Evolutionary conservation across 2,797 vertebrate genomes (phyloP), one percentile per base, ranked within the genome.

Genomic region (Serranus cabrilla): DNA sequence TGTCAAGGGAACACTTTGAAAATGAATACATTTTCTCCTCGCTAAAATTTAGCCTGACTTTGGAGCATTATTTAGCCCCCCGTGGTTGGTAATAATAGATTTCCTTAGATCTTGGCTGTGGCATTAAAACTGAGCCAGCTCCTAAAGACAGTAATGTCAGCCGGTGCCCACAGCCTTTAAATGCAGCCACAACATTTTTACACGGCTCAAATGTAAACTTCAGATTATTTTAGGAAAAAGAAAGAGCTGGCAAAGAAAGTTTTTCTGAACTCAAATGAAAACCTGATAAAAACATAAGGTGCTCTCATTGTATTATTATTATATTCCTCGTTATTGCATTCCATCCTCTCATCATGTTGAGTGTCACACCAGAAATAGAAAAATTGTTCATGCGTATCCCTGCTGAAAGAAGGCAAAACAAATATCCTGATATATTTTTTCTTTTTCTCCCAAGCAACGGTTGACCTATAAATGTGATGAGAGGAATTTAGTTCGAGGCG

Each of bases 401-500:
- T 20, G 52, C 34, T 60, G 47, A 64, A 68, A 77, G 13, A 54
- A 40, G 11, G 2, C 12, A 47, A 74, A 82, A 57, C 7, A 58
- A 52, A 60, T 39, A 49, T n/a, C 4, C 8, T 58, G 13, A 34
- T 25, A 61, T 51, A 61, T n/a, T 73, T 18, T 42, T 42, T 58
- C 7, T 46, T 72, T 57, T 55, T n/a, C 20, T 69, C 57, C 42
- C 31, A 27, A 75, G 56, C 74, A 31, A 57, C 13, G 0, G 61
- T 27, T 87, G 76, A 87, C 78, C 78, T 83, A 78, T 83, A 81
- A 83, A 83, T 71, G 42, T 57, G 49, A 59, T 27, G 54, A 70
- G 50, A 84, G 46, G 46, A 49, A 50, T 74, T 79, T 54, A 47
- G 70, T 74, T 54, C 54, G 49, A 76, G 61, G 62, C 63, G 7